Evolutionary conservation across 2,797 vertebrate species (phyloP).

Genomic region (Tauraco hartlaubi): DNA sequence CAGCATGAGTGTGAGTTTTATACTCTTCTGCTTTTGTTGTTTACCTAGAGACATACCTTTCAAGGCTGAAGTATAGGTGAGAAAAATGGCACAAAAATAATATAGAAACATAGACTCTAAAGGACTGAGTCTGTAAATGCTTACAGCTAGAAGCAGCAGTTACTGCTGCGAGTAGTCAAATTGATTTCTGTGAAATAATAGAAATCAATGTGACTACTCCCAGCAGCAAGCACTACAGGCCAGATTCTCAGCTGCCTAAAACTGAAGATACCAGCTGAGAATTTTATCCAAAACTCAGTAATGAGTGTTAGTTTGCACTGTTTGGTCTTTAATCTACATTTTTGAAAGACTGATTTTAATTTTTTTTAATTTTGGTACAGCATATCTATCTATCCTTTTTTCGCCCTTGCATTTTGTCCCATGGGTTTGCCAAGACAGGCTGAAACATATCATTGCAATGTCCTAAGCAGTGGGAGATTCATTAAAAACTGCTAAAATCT

Average conservation of each 20-base stretch:
- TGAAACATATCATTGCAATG: background rate
- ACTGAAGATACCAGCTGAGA: background rate
- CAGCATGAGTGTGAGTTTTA: background rate
- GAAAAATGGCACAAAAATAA: background rate
- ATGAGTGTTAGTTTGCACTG: background rate
- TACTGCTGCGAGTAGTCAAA: background rate
- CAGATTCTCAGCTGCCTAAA: background rate
- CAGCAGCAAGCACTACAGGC: background rate
- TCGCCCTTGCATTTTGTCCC: background rate
- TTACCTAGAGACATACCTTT: background rate
- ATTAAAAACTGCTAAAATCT: background rate
- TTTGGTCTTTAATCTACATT: background rate
- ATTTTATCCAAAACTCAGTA: background rate
- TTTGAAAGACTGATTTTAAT: background rate
- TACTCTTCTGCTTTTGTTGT: background rate
- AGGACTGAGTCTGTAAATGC: background rate
- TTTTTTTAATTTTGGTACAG: background rate
- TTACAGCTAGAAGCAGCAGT: background rate
- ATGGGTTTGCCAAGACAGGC: background rate
- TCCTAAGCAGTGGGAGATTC: background rate
- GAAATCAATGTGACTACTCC: background rate
- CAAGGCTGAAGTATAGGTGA: background rate
- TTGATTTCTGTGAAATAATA: slow-evolving; percentile 8
- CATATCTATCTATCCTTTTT: background rate
- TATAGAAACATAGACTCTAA: background rate